Evolutionary conservation across 2,888 invertebrate genomes (phyloP).

Genomic region (Spatulosminthurus flaviceps): DNA sequence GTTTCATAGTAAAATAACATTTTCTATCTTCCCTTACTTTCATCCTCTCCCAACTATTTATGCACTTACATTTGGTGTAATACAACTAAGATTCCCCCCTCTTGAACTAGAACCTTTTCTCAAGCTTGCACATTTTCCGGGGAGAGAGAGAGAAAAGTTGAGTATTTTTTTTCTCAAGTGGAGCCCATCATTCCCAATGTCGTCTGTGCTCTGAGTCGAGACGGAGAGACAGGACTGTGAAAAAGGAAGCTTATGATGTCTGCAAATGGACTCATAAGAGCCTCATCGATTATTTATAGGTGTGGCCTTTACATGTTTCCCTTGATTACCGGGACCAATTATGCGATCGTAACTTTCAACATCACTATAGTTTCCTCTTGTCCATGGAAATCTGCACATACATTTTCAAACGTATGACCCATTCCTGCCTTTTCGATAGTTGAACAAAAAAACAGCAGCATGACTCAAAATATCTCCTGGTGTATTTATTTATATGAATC

Average conservation of each 20-base stretch:
- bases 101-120: background rate
- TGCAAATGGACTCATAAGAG: constrained; percentile 49
- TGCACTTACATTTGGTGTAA: background rate
- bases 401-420: too few relatives aligned
- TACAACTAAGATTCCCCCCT: constrained; percentile 1
- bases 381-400: too few relatives aligned
- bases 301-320: constrained; percentile 52
- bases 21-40: background rate
- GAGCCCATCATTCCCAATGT: constrained; percentile 4
- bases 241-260: constrained; percentile 36
- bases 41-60: background rate
- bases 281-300: constrained; percentile 60
- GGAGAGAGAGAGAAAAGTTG: background rate
- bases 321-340: constrained; percentile 47
- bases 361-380: too few relatives aligned
- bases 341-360: constrained; percentile 15
- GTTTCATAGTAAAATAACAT: background rate
- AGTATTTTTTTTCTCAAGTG: constrained; percentile 3
- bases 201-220: constrained; percentile 20
- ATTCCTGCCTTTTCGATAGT: too few relatives aligned
- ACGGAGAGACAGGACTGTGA: constrained; percentile 16
- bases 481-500: background rate
- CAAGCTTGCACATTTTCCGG: too few relatives aligned
- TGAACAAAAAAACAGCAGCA: too few relatives aligned
- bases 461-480: background rate